Evolutionary conservation across 2,113 vertebrate genomes (phyloP).

Genomic region (Xenopus borealis): DNA sequence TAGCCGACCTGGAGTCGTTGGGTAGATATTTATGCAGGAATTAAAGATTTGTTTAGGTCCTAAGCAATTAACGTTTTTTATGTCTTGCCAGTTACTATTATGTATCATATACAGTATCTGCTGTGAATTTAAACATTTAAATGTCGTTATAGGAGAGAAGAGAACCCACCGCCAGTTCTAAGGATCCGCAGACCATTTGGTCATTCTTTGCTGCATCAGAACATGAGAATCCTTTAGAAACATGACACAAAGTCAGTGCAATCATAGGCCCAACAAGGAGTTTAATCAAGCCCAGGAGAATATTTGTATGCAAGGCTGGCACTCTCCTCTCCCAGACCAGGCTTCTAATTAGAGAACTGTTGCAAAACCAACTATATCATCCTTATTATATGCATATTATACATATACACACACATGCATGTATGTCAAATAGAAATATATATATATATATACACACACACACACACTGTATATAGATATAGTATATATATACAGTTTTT

Average conservation of each 20-base stretch:
- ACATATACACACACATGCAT: too few relatives aligned
- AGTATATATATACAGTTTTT: too few relatives aligned
- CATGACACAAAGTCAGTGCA: not conserved
- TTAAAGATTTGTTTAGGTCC: not conserved
- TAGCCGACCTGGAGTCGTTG: not conserved
- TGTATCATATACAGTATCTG: not conserved
- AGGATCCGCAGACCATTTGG: not conserved
- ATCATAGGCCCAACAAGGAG: not conserved
- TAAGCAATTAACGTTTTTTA: not conserved
- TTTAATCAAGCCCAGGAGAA: not conserved
- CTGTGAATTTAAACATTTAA: not conserved
- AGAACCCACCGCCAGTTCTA: not conserved
- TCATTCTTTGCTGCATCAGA: not conserved
- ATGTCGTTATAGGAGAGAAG: not conserved
- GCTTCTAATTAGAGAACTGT: not conserved
- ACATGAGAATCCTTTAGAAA: too few relatives aligned
- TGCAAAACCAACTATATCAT: too few relatives aligned
- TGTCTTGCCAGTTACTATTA: not conserved
- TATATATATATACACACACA: too few relatives aligned
- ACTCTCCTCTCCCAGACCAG: not conserved
- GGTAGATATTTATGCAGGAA: not conserved
- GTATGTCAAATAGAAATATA: too few relatives aligned
- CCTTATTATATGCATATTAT: too few relatives aligned
- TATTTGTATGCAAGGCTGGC: not conserved
- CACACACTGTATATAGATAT: too few relatives aligned